Evolutionary conservation across 1,140 invertebrate species (phyloP), one percentile per base, ranked within the genome.

Genomic region (Sipha flava): DNA sequence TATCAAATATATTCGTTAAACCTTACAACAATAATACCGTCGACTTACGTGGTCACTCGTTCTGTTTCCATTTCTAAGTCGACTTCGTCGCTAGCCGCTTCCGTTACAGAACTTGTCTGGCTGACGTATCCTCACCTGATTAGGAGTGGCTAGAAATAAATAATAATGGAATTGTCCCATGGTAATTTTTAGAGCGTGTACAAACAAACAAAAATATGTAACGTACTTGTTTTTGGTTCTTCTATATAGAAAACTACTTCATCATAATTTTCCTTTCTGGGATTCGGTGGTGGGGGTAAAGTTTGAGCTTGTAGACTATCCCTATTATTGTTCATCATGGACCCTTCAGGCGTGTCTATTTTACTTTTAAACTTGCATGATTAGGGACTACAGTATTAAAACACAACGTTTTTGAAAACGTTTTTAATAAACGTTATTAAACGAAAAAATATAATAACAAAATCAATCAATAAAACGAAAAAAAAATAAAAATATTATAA

Each of bases 211-310:
- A 21, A 10, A 12, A 64, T 37, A 72, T 16, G 66, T 26, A 9
- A 81, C 72, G 21, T 81, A 87, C 90, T 89, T 54, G 89, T 87
- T 85, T 90, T 89, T 1, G 90, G 89, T 82, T 92, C 90, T 82
- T 92, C 91, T 83, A 90, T 90, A 83, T 91, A 91, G 83, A 90
- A 91, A 23, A 91, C 89, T n/a, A 91, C 88, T 82, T 91, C 90
- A 3, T 89, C 88, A 81, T 91, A 90, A 81, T 88, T 90, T 40
- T 90, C 89, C 80, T 18, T 81, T 80, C 62, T 70, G 62, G 70
- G 80, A 49, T 31, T 62, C 12, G 21, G 82, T 6, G 81, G 73
- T n/a, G 81, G 81, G 40, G 81, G 54, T 82, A 81, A 16, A 85
- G 84, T 75, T 82, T 83, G n/a, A 82, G 82, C 62, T 66, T 66